Percentiles rank a stretch among this genome's conserved stretches.
These are phyloP conservation scores for Ptyas mucosa DNA, from an alignment of 2,113 vertebrate species.

Conservation along the genomic window DNA sequence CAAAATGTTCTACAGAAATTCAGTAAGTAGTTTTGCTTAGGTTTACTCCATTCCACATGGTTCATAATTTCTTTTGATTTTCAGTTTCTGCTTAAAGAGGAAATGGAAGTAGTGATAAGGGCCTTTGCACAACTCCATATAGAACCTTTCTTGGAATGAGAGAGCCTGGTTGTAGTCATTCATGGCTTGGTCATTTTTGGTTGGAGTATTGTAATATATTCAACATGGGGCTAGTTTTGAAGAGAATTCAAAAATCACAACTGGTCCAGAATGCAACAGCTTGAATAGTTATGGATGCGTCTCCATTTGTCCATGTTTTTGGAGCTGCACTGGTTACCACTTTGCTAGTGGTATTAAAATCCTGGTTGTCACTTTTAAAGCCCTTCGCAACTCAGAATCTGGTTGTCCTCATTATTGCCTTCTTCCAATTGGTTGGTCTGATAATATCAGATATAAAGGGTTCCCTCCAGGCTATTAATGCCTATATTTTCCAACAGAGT, in stretches of 20 bases:
- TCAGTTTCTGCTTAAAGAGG: not conserved
- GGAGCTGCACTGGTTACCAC: not conserved
- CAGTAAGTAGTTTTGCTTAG: not conserved
- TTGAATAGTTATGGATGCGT: not conserved
- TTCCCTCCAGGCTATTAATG: not conserved
- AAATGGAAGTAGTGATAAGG: not conserved
- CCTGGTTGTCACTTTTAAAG: not conserved
- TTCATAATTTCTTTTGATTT: not conserved
- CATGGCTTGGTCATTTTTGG: not conserved
- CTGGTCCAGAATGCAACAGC: not conserved
- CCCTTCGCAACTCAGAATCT: not conserved
- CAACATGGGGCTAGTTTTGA: not conserved
- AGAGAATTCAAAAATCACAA: not conserved
- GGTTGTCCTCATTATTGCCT: not conserved
- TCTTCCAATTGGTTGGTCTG: not conserved
- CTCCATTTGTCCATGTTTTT: not conserved
- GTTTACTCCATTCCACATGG: not conserved
- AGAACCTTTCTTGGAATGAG: not conserved
- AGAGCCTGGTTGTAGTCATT: not conserved
- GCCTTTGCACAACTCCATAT: not conserved
- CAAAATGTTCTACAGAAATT: not conserved
- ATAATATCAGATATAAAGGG: not conserved
- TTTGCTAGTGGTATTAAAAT: not conserved
- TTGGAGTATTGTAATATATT: not conserved
- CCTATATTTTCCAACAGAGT: not conserved